Evolutionary conservation across 2,797 vertebrate species (phyloP).

Genomic region (Spinus olivaceus): DNA sequence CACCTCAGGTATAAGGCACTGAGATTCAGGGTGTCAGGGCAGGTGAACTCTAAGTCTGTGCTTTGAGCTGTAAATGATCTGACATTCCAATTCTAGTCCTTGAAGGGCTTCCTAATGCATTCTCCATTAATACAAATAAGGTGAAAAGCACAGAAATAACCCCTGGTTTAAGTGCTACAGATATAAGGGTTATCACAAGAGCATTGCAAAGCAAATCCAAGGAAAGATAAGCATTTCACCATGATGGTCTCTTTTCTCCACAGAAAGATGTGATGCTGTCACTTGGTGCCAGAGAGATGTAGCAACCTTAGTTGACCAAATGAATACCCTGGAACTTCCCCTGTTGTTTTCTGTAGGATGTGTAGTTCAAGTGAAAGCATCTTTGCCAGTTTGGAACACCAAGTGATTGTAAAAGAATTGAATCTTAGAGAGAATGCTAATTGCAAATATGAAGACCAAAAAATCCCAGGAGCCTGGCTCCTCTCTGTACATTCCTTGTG

Average conservation of each 20-base stretch:
- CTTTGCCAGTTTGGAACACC: background rate
- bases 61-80: background rate
- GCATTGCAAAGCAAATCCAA: background rate
- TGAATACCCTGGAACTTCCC: background rate
- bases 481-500: background rate
- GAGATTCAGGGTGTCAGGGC: background rate
- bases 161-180: background rate
- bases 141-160: background rate
- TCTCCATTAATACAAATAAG: background rate
- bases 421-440: background rate
- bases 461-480: background rate
- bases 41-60: background rate
- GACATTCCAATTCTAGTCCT: background rate
- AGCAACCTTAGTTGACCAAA: background rate
- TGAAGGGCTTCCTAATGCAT: background rate
- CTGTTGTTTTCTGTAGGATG: accelerated
- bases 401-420: background rate
- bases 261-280: background rate
- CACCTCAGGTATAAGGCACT: accelerated
- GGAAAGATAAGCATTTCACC: background rate
- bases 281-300: background rate
- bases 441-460: background rate
- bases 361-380: background rate
- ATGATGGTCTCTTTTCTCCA: background rate
- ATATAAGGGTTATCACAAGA: accelerated